Evolutionary conservation across 2,113 vertebrate species (phyloP), one percentile per base, ranked within the genome.

Genomic region (Brachirus orientalis): DNA sequence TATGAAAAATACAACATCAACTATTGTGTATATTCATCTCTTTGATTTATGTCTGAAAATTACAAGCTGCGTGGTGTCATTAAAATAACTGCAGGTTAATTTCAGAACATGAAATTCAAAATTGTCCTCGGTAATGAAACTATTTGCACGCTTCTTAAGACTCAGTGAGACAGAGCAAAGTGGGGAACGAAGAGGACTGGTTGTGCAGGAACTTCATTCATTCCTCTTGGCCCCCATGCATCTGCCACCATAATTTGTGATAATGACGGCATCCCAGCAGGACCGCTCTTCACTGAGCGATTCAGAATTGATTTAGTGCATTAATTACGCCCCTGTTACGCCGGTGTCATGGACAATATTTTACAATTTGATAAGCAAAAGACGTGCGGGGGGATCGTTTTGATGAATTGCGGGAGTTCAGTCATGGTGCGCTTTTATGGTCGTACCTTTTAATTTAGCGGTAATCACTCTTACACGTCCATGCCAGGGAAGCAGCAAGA

Each of bases 331-430:
- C 74, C 85, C 80, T 68, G 86, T 80, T 86, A 88, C 67, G 59
- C 75, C 44, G 40, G 77, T 92, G 89, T 88, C 88, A 89, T 48
- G 83, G 86, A 87, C 88, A 90, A 91, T 91, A 90, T 89, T 91
- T 89, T 89, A 90, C 85, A 90, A 89, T 88, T 86, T 91, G 91
- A 92, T 88, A 88, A 90, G 88, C 85, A 88, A 89, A 87, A 89
- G 82, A 84, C 71, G 69, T 61, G 17, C 73, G 22, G 18, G 65
- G 84, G 86, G 86, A 86, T 79, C 70, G 14, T 58, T 83, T 86
- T 86, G 83, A 85, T 83, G 83, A 88, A 90, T 79, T 68, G 84
- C 54, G 20, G 77, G 78, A 75, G 79, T 82, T 76, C 71, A 37
- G 67, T 65, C 35, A 54, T 12, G 61, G 71, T 57, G 7, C 18